phyloP scores from a whole-genome alignment of 1,140 invertebrate species.

The Pseudomyrmex dendroicus region DNA sequence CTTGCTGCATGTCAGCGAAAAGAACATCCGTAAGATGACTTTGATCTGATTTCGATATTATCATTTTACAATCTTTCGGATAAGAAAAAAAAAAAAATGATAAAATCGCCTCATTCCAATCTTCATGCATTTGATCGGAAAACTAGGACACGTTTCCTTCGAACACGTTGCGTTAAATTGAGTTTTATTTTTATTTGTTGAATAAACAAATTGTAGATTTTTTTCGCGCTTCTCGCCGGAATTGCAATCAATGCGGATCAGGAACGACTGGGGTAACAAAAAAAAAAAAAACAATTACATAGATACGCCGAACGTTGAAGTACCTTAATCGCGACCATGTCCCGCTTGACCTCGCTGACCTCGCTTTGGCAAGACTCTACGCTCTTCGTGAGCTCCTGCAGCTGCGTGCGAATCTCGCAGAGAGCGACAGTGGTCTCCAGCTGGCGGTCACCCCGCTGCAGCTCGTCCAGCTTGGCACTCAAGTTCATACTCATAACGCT shows the following conservation, averaged over 20 bases:
- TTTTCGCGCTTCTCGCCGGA: not conserved
- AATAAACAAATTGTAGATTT: not conserved
- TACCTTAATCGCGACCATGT: slow-evolving; percentile 96
- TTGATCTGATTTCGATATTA: not conserved
- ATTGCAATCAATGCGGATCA: not conserved
- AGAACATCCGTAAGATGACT: slow-evolving; percentile 3
- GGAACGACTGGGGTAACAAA: not conserved
- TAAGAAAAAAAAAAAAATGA: not conserved
- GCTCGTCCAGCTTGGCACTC: slow-evolving; percentile 95
- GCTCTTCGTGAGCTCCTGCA: slow-evolving; percentile 96
- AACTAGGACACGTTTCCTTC: not conserved
- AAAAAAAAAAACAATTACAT: not conserved
- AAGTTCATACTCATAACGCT: slow-evolving; percentile 98
- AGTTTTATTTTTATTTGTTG: not conserved
- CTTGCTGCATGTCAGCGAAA: slow-evolving; percentile 86
- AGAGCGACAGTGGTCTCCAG: slow-evolving; percentile 95
- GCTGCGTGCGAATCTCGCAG: slow-evolving; percentile 95
- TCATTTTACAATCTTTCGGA: not conserved
- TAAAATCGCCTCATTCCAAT: not conserved
- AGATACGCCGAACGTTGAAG: not conserved
- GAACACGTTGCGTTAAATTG: not conserved
- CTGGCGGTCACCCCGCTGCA: slow-evolving; percentile 94
- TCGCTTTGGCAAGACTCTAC: slow-evolving; percentile 97
- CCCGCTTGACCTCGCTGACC: slow-evolving; percentile 95
- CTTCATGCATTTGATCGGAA: not conserved